Conservation (phyloP, 2,888 invertebrate genomes). For the Pollenia amentaria region DNA sequence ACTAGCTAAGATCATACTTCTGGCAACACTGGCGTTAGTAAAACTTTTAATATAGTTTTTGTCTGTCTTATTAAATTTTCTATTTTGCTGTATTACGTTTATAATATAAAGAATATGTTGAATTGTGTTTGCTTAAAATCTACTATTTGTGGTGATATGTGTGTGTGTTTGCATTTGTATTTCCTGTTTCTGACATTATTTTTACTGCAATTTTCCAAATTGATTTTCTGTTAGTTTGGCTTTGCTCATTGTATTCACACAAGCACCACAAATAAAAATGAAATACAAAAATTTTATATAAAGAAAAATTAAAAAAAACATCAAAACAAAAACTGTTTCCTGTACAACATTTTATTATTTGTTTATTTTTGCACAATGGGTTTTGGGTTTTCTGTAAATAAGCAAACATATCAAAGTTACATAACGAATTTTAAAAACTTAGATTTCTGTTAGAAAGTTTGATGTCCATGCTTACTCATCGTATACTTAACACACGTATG, state of each 20-base stretch:
- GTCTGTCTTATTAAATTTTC: no score
- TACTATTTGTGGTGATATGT: constrained; percentile 11
- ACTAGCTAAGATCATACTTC: no score
- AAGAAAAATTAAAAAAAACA: constrained; percentile 1
- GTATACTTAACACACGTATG: no score
- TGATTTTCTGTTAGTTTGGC: constrained; percentile 72
- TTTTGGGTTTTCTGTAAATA: no score
- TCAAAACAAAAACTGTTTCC: constrained; percentile 53
- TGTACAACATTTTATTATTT: constrained; percentile 27
- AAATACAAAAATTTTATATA: background rate
- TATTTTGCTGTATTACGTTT: no score
- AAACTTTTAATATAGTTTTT: no score
- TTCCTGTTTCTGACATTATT: constrained; percentile 74
- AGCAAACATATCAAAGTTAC: no score
- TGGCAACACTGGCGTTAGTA: no score
- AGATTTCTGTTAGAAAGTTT: no score
- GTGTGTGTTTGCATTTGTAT: constrained; percentile 51
- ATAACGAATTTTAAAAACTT: no score
- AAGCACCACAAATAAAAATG: constrained; percentile 49
- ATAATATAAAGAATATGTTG: background rate
- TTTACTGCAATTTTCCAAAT: constrained; percentile 74
- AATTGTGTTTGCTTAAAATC: background rate
- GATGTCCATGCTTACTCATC: no score
- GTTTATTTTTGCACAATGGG: constrained; percentile 26
- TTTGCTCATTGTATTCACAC: constrained; percentile 64